Conservation (phyloP, 2,113 vertebrate genomes). For the Psophia crepitans region DNA sequence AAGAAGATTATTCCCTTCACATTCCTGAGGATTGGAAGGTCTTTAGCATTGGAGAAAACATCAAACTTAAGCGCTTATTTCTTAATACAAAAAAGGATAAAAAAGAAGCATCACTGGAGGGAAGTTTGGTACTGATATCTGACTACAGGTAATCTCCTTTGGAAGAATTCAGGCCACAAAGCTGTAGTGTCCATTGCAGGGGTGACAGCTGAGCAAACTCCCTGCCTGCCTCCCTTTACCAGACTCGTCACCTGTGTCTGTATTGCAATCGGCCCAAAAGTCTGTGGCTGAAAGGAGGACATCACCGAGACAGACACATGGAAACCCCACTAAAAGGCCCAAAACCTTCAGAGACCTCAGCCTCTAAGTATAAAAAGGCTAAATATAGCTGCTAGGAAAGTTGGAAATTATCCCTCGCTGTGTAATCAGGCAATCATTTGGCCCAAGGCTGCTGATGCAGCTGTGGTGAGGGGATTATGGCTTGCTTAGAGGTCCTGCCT, state of each 20-base stretch:
- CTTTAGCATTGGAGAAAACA: background rate
- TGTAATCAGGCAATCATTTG: background rate
- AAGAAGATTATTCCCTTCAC: slow-evolving; percentile 9
- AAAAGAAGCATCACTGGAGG: background rate
- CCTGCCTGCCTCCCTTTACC: background rate
- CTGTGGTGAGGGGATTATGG: background rate
- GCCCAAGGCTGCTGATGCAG: background rate
- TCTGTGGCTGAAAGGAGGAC: background rate
- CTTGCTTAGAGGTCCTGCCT: background rate
- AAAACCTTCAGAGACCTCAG: background rate
- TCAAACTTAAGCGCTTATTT: background rate
- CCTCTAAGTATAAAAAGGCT: background rate
- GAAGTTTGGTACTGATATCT: background rate
- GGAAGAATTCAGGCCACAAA: background rate
- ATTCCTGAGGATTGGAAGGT: background rate
- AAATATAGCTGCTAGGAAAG: background rate
- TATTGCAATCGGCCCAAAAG: background rate
- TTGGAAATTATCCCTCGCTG: background rate
- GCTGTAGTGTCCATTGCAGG: background rate
- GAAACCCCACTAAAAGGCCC: background rate
- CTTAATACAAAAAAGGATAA: background rate
- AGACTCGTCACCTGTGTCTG: background rate
- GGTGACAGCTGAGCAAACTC: background rate
- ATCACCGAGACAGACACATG: background rate
- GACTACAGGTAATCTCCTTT: background rate